Evolutionary conservation across 2,888 invertebrate species (phyloP), one percentile per base, ranked within the genome.

Genomic region (Drosophila percnosoma): DNA sequence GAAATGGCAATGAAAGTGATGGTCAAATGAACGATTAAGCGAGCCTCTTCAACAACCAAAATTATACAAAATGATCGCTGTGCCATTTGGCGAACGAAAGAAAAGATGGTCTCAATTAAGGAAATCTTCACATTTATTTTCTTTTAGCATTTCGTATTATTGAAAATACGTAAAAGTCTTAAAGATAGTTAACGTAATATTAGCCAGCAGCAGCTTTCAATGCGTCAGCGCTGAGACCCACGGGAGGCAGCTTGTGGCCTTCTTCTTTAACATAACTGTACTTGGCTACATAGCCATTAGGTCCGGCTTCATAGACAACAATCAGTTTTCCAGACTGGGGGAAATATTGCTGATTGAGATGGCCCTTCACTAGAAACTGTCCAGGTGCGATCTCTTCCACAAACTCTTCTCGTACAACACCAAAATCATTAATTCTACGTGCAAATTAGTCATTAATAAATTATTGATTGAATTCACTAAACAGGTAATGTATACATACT

Each of bases 261-360:
- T 29, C 6, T 10, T 53, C 38, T 11, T 27, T 4, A 0, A 53
- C 29, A 42, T 52, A 75, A 4, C 29, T 73, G 15, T 68, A 78
- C 31, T 78, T 76, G 59, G 75, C 75, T 15, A 58, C 6, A 58
- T 78, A 76, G 8, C 75, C 75, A 53, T 78, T 53, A 1, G 7
- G 59, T 0, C 78, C 75, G 0, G 75, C 78, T 27, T 73, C 58
- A 52, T 78, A 75, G 33, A 36, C 59, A 6, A 78, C 51, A 29
- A 51, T n/a, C 45, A 78, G 42, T 21, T 31, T 57, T 3, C 62
- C 70, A 13, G 33, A 34, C 15, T n/a, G 10, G 2, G 33, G 29
- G 2, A 21, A 53, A 29, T 34, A 75, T 4, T 42, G n/a, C 15
- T 75, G 68, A 6, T 5, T 49, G 2, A 78, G 59, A 0, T 42